A percentile compares a stretch with the other conserved stretches of the same genome.
These are phyloP conservation scores for Vanessa atalanta DNA, from an alignment of 1,140 invertebrate species.

Conservation along the genomic window DNA sequence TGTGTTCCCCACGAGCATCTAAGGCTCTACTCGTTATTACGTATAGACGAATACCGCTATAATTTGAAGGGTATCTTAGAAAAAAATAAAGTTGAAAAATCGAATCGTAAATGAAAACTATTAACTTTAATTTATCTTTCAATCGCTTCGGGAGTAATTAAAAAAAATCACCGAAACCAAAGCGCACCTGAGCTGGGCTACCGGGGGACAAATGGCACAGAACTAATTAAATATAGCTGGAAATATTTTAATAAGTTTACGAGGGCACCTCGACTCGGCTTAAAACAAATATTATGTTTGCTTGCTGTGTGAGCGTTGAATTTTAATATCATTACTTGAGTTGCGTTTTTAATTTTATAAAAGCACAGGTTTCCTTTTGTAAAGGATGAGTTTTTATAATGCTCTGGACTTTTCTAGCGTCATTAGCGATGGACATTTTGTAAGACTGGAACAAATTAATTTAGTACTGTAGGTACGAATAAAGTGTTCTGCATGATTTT, in stretches of 20 bases:
- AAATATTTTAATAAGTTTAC: slow-evolving; percentile 80
- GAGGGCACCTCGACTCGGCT: slow-evolving; percentile 54
- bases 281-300: slow-evolving; percentile 78
- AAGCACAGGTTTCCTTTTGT: slow-evolving; percentile 62
- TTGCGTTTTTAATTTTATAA: slow-evolving; percentile 77
- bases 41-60: too few species aligned
- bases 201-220: slow-evolving; percentile 66
- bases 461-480: slow-evolving; percentile 12
- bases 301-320: slow-evolving; percentile 66
- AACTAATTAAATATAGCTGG: slow-evolving; percentile 75
- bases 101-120: too few species aligned
- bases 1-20: too few species aligned
- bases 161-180: slow-evolving; percentile 30
- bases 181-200: slow-evolving; percentile 54
- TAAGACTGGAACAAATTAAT: slow-evolving; percentile 26
- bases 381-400: slow-evolving; percentile 34
- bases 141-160: neutral
- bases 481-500: slow-evolving; percentile 3
- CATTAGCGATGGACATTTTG: slow-evolving; percentile 40
- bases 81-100: too few species aligned
- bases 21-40: too few species aligned
- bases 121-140: neutral
- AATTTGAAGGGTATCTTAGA: too few species aligned
- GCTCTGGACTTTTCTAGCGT: slow-evolving; percentile 36
- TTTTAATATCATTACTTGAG: slow-evolving; percentile 77